Evolutionary conservation across 2,113 vertebrate species (phyloP).

Genomic region (Tachycineta bicolor): DNA sequence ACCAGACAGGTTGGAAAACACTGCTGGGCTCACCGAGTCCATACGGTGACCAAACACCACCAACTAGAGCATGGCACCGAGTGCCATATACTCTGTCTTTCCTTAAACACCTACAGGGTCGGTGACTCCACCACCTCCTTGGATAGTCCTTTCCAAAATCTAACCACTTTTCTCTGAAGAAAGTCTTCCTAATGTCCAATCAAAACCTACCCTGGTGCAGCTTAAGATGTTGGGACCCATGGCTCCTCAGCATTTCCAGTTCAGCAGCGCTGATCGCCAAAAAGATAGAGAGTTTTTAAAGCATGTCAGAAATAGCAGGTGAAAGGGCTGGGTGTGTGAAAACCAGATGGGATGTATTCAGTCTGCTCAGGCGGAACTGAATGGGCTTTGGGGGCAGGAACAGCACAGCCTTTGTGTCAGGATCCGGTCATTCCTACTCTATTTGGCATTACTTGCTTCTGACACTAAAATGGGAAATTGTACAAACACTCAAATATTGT

Average conservation of each 20-base stretch:
- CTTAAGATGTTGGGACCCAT: background rate
- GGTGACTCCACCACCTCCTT: no score
- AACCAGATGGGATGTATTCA: background rate
- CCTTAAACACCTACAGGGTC: background rate
- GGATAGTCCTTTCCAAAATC: background rate
- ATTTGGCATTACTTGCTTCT: rapidly evolving
- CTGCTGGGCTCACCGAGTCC: background rate
- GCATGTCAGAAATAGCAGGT: rapidly evolving
- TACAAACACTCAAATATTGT: background rate
- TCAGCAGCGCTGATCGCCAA: rapidly evolving
- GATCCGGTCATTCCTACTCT: background rate
- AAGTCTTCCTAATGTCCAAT: background rate
- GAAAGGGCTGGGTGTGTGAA: background rate
- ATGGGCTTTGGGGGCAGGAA: background rate
- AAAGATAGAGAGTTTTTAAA: background rate
- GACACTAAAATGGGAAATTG: background rate
- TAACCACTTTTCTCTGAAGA: background rate
- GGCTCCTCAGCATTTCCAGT: background rate
- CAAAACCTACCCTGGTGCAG: background rate
- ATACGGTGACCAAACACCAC: background rate
- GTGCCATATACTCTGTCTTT: background rate
- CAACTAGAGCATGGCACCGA: background rate
- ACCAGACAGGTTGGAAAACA: background rate
- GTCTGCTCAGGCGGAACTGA: rapidly evolving
- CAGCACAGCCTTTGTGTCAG: no score